Percentiles rank a stretch among this genome's conserved stretches.
phyloP scores from a whole-genome alignment of 2,888 invertebrate genomes.

The Orthosia gracilis region DNA sequence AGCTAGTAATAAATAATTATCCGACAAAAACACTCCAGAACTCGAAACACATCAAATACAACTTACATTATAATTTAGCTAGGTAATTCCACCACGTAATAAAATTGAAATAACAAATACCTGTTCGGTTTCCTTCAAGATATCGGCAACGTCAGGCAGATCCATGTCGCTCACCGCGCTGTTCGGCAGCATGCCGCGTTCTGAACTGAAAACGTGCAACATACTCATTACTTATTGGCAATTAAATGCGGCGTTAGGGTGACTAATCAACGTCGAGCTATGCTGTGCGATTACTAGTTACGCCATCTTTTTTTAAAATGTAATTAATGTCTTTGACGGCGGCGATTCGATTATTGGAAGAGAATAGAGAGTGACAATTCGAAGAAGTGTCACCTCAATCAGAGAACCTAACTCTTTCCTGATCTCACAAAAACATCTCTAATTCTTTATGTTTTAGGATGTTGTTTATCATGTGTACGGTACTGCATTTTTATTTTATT shows the following conservation, averaged over 20 bases:
- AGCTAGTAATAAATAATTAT: too few species aligned
- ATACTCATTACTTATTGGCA: slow-evolving; percentile 28
- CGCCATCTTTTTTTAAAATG: not conserved
- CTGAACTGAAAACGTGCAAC: slow-evolving; percentile 61
- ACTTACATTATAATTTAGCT: not conserved
- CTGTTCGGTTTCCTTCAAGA: slow-evolving; percentile 80
- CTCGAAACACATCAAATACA: not conserved
- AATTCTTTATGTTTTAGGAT: too few species aligned
- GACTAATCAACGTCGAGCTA: slow-evolving; percentile 18
- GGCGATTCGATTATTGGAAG: too few species aligned
- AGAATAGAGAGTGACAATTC: too few species aligned
- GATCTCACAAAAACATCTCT: too few species aligned
- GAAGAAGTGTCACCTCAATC: too few species aligned
- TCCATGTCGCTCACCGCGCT: slow-evolving; percentile 71
- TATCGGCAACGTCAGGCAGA: slow-evolving; percentile 75
- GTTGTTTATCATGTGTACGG: too few species aligned
- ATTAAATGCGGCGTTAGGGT: slow-evolving; percentile 34
- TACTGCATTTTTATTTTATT: too few species aligned
- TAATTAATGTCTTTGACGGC: too few species aligned
- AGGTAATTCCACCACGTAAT: slow-evolving; percentile 15
- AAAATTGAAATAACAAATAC: slow-evolving; percentile 63
- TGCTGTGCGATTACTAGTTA: not conserved
- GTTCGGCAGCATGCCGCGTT: slow-evolving; percentile 72
- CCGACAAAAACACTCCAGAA: too few species aligned
- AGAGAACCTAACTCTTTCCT: too few species aligned